phyloP scores from a whole-genome alignment of 1,140 invertebrate species.

The Pinna nobilis region DNA sequence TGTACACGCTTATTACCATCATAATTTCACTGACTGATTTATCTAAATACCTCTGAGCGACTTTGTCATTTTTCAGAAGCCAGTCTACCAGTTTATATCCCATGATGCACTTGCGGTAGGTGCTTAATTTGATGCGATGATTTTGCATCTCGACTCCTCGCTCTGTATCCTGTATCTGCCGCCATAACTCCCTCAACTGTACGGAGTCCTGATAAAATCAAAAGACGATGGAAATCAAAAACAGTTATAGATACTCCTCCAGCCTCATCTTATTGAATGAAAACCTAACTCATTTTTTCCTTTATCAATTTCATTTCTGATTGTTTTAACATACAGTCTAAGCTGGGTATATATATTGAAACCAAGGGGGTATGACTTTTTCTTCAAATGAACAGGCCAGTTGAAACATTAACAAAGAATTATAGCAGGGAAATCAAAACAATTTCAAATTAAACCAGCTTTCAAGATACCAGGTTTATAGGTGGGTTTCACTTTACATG shows the following conservation, averaged over 20 bases:
- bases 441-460: no score
- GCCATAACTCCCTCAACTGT: conserved; percentile 83
- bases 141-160: conserved; percentile 80
- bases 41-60: conserved; percentile 76
- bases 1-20: not conserved
- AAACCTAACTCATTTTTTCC: no score
- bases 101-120: conserved; percentile 81
- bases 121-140: conserved; percentile 81
- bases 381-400: no score
- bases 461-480: no score
- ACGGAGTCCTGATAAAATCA: conserved; percentile 80
- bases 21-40: not conserved
- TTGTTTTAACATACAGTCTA: no score
- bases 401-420: no score
- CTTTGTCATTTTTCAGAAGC: conserved; percentile 84
- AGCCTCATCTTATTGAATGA: no score
- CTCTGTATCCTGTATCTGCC: conserved; percentile 81
- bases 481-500: no score
- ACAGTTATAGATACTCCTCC: not conserved
- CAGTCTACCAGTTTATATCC: conserved; percentile 86
- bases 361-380: no score
- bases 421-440: no score
- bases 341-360: no score
- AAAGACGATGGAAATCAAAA: not conserved
- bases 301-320: no score